A percentile compares a stretch with the other conserved stretches of the same genome.
Conservation (phyloP, 2,797 vertebrate species). For the Manis javanica region DNA sequence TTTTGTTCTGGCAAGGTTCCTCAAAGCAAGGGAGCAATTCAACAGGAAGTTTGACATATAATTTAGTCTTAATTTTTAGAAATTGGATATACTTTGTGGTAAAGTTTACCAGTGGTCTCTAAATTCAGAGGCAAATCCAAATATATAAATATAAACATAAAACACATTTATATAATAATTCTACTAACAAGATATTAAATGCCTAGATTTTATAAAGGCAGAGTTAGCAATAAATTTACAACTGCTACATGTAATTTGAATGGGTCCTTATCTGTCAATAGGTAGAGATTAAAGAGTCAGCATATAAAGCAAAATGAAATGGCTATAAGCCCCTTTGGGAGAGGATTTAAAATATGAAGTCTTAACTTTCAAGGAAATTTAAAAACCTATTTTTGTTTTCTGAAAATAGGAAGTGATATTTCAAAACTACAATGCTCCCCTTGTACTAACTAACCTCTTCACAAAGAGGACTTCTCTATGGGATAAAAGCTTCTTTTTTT, state of each 20-base stretch:
- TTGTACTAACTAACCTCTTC: conserved; percentile 59
- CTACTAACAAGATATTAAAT: not conserved
- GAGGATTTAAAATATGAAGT: not conserved
- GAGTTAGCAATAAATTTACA: not conserved
- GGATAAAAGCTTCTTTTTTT: conserved; percentile 8
- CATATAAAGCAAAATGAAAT: not conserved
- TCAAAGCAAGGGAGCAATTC: not conserved
- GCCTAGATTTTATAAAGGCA: conserved; percentile 16
- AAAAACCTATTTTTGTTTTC: conserved; percentile 53
- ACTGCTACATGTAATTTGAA: not conserved
- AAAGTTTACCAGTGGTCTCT: not conserved
- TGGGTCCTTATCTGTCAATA: not conserved
- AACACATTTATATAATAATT: not conserved
- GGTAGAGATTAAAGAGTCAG: not conserved
- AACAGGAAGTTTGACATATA: not conserved
- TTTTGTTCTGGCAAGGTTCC: not conserved
- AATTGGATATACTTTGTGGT: not conserved
- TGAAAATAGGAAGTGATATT: conserved; percentile 45
- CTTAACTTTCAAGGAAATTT: conserved; percentile 1
- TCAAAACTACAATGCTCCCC: not conserved
- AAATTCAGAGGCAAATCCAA: not conserved
- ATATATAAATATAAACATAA: not conserved
- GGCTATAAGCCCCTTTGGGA: not conserved
- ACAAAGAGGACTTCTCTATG: not conserved
- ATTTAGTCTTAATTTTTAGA: conserved; percentile 11